phyloP scores from a whole-genome alignment of 2,113 vertebrate genomes.

The Pomatostomus ruficeps region DNA sequence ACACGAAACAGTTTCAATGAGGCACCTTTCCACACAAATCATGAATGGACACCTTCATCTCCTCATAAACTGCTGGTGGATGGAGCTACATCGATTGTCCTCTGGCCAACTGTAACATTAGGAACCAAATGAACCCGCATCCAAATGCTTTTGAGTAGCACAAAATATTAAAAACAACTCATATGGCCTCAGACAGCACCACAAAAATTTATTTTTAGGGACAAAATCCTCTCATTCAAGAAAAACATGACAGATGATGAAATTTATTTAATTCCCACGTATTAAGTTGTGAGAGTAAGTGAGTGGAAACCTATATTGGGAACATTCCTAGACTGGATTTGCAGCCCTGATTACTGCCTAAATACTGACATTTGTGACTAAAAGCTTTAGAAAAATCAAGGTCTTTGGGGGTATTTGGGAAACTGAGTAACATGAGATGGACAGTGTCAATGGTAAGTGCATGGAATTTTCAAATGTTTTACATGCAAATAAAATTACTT shows the following conservation, averaged over 20 bases:
- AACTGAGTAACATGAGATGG: not conserved
- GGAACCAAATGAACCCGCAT: not conserved
- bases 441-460: rapidly evolving
- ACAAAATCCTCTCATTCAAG: not conserved
- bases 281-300: not conserved
- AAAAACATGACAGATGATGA: not conserved
- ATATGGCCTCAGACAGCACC: not conserved
- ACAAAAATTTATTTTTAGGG: not conserved
- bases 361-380: not conserved
- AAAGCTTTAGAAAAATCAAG: not conserved
- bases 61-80: not conserved
- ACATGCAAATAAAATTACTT: not conserved
- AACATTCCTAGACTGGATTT: not conserved
- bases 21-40: not conserved
- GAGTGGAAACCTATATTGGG: not conserved
- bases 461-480: not conserved
- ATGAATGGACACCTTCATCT: not conserved
- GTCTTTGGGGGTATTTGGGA: not conserved
- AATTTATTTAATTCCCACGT: not conserved
- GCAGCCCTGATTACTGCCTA: not conserved
- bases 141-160: not conserved
- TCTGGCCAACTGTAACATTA: not conserved
- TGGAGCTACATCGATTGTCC: not conserved
- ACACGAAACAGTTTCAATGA: not conserved
- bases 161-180: not conserved